Evolutionary conservation across 2,797 vertebrate species (phyloP).

Genomic region (Pampus argenteus): DNA sequence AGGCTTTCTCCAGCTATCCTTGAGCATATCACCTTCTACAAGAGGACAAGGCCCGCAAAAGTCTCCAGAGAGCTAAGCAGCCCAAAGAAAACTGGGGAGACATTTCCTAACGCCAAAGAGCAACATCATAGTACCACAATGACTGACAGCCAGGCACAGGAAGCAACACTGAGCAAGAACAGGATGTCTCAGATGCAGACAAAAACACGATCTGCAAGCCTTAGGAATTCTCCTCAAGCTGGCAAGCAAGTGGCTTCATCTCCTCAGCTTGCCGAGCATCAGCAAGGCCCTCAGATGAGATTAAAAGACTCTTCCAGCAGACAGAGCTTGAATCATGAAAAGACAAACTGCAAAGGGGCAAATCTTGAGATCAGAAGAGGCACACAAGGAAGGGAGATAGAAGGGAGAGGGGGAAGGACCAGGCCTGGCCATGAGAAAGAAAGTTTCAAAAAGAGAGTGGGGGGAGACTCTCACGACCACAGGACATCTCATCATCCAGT

Average conservation of each 20-base stretch:
- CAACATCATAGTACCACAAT: conserved; percentile 67
- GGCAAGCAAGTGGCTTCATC: conserved; percentile 62
- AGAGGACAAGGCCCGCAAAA: conserved; percentile 67
- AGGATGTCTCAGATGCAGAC: conserved; percentile 41
- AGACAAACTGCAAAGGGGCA: conserved; percentile 61
- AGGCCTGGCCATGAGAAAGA: conserved; percentile 41
- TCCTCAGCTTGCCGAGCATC: conserved; percentile 49
- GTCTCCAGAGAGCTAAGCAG: conserved; percentile 71
- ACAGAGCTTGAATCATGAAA: conserved; percentile 61
- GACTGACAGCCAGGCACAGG: conserved; percentile 50
- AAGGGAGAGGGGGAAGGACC: conserved; percentile 41
- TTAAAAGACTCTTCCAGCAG: conserved; percentile 51
- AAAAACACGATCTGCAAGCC: conserved; percentile 63
- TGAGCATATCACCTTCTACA: conserved; percentile 67
- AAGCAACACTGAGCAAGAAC: conserved; percentile 44
- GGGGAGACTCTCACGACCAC: conserved; percentile 69
- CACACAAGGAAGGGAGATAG: conserved; percentile 46
- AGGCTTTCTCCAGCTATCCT: conserved; percentile 49
- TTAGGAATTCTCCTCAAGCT: conserved; percentile 50
- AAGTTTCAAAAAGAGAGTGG: conserved; percentile 54
- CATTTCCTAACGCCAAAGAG: conserved; percentile 78
- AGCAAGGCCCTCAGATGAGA: conserved; percentile 51
- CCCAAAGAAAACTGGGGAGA: conserved; percentile 76
- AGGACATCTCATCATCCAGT: conserved; percentile 18
- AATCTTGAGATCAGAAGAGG: conserved; percentile 49